Evolutionary conservation across 1,140 invertebrate species (phyloP).

Genomic region (Procambarus virginalis): DNA sequence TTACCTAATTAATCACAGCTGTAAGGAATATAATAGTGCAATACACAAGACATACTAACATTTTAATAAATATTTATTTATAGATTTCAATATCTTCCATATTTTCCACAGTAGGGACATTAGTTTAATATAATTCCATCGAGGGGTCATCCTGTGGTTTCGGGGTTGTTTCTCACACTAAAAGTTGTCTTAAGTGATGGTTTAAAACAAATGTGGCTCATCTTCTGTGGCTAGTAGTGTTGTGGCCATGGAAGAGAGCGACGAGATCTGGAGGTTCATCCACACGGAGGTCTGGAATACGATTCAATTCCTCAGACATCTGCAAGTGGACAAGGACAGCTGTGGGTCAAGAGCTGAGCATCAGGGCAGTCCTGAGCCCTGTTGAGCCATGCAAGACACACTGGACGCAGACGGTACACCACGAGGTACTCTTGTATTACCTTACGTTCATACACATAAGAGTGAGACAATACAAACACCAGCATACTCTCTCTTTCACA

Average conservation of each 20-base stretch:
- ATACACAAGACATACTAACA: constrained; percentile 13
- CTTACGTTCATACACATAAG: neutral
- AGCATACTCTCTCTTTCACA: neutral
- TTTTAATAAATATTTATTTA: constrained; percentile 27
- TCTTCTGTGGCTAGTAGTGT: neutral
- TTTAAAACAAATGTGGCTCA: neutral
- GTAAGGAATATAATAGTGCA: constrained; percentile 37
- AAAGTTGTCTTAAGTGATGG: neutral
- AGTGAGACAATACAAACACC: neutral
- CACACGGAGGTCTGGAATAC: constrained; percentile 53
- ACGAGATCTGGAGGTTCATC: constrained; percentile 4
- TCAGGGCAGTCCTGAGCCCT: constrained; percentile 27
- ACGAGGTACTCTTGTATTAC: neutral
- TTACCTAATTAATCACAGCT: constrained; percentile 40
- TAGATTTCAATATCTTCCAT: neutral
- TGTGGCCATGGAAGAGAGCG: neutral
- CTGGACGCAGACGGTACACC: neutral
- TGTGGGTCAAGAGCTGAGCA: constrained; percentile 29
- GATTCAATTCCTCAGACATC: constrained; percentile 60
- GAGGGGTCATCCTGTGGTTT: neutral
- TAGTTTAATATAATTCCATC: neutral
- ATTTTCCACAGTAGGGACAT: neutral
- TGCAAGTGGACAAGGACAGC: constrained; percentile 54
- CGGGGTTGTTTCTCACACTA: neutral
- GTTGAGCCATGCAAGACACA: constrained; percentile 32